Conservation (phyloP, 2,888 invertebrate genomes). For the Sesamia inferens region DNA sequence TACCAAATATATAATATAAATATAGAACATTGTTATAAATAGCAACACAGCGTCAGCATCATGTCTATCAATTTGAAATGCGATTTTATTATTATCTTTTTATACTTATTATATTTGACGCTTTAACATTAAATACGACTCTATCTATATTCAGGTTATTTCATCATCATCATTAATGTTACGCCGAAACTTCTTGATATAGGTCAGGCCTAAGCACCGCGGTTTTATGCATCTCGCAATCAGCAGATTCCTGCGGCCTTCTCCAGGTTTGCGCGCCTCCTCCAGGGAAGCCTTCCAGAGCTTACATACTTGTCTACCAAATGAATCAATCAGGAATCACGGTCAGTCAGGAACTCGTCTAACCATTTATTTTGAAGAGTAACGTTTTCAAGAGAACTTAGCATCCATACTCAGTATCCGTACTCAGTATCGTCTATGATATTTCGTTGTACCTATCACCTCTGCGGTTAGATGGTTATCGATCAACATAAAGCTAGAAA, state of each 20-base stretch:
- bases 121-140: no score
- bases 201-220: neutral
- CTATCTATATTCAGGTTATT: no score
- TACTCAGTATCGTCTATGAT: neutral
- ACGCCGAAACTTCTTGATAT: neutral
- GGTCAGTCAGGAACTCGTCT: neutral
- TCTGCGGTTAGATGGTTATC: constrained; percentile 13
- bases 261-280: neutral
- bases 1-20: no score
- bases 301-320: neutral
- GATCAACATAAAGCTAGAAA: constrained; percentile 3
- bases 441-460: neutral
- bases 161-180: neutral
- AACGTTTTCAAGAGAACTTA: constrained; percentile 3
- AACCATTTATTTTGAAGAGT: neutral
- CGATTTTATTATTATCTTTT: no score
- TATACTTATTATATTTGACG: no score
- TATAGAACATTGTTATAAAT: no score
- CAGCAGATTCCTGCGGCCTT: neutral
- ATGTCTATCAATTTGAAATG: no score
- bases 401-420: neutral
- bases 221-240: neutral
- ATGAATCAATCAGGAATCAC: neutral
- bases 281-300: neutral
- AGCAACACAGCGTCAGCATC: no score